phyloP scores from a whole-genome alignment of 2,113 vertebrate genomes.

The human region DNA sequence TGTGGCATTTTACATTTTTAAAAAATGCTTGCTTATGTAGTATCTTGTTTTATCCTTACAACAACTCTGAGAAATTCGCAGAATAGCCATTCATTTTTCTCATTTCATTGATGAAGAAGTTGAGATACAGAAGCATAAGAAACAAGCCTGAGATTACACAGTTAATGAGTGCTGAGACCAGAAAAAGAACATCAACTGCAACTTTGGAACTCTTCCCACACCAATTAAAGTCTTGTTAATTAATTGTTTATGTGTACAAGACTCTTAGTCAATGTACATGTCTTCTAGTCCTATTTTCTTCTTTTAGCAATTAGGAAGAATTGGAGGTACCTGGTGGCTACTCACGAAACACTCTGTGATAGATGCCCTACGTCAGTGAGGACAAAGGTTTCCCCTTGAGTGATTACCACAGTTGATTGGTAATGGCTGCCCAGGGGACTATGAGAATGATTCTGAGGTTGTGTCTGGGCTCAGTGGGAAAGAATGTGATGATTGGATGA shows the following conservation, averaged over 20 bases:
- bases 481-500: not conserved
- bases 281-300: not conserved
- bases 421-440: not conserved
- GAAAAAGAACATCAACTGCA: not conserved
- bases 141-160: not conserved
- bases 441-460: not conserved
- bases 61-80: not conserved
- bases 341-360: not conserved
- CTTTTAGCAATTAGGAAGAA: not conserved
- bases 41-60: not conserved
- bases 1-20: not conserved
- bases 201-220: not conserved
- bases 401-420: not conserved
- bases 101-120: not conserved
- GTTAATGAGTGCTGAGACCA: not conserved
- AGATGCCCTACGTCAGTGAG: not conserved
- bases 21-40: not conserved
- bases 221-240: not conserved
- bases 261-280: accelerated
- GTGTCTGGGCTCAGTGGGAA: not conserved
- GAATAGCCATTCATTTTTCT: not conserved
- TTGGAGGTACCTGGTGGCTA: not conserved
- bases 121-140: not conserved
- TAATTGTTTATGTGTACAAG: too few relatives aligned
- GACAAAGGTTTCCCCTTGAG: not conserved